Base-by-base conservation (phyloP, 2,797 vertebrate species). In the Micrastur ruficollis region DNA sequence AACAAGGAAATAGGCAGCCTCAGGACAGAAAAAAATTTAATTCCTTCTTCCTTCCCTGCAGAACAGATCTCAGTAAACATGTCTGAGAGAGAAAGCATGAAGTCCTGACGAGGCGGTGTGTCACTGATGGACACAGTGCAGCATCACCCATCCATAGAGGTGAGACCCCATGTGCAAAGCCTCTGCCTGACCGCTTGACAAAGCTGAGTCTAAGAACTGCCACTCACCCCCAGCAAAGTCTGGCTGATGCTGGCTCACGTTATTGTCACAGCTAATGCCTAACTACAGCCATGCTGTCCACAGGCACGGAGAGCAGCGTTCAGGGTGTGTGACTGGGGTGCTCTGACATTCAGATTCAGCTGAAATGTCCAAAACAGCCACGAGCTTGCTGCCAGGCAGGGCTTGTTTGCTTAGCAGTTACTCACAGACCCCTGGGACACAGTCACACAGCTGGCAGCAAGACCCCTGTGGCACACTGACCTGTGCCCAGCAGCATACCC, bases 101-200 rank as follows among this genome's bases (percentile, higher is more conserved):
- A 62, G 32, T 27, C 86, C 75, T 89, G 79, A 17, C 42, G 14
- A 73, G 59, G 75, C 1, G 0, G 11, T 4, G 19, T 63, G 40
- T 42, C 49, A 42, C n/a, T 11, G 25, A 40, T 17, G 29, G 38
- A 52, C 50, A 42, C 21, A 86, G 26, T 1, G 2, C 8, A 12
- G 68, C 70, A 66, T 49, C 38, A 9, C 27, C 58, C 12, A 0
- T 7, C 1, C 0, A 34, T 0, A 5, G 14, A 59, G 11, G 31
- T 21, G 49, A 63, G 20, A 61, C 13, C 34, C 31, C 53, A 12
- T 0, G 4, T 31, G 70, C 75, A 56, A 19, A 81, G 67, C 32
- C 71, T 71, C 42, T 58, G 82, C 86, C 61, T 23, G 53, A 82
- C 86, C 2, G 1, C 20, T 62, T 44, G 66, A 47, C 58, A 80